phyloP scores from a whole-genome alignment of 1,140 invertebrate genomes.

The Neodiprion fabricii region DNA sequence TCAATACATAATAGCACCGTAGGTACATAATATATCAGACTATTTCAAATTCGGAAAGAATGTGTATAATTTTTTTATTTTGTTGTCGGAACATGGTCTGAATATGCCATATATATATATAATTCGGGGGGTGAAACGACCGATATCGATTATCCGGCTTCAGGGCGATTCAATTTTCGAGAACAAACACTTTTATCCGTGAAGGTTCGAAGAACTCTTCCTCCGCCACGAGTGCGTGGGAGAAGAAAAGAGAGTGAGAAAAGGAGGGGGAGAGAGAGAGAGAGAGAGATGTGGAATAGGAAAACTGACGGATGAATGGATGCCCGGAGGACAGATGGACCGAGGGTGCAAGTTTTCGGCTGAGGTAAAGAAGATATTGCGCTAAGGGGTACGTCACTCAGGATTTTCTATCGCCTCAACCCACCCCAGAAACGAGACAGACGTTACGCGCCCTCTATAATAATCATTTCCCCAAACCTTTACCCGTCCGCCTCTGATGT shows the following conservation, averaged over 20 bases:
- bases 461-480: no score
- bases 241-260: neutral
- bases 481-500: neutral
- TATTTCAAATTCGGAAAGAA: no score
- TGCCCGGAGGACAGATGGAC: constrained; percentile 3
- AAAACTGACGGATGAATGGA: constrained; percentile 1
- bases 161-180: neutral
- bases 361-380: constrained; percentile 3
- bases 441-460: no score
- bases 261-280: neutral
- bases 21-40: no score
- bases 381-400: constrained; percentile 4
- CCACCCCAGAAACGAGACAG: neutral
- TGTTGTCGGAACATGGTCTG: no score
- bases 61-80: no score
- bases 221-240: neutral
- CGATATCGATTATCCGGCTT: neutral
- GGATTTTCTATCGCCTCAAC: neutral
- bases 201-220: neutral
- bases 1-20: no score
- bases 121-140: no score
- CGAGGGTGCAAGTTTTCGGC: neutral
- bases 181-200: neutral
- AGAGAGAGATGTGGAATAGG: neutral
- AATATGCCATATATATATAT: no score